Conservation (phyloP, 2,113 vertebrate genomes). For the Malurus cyaneus region DNA sequence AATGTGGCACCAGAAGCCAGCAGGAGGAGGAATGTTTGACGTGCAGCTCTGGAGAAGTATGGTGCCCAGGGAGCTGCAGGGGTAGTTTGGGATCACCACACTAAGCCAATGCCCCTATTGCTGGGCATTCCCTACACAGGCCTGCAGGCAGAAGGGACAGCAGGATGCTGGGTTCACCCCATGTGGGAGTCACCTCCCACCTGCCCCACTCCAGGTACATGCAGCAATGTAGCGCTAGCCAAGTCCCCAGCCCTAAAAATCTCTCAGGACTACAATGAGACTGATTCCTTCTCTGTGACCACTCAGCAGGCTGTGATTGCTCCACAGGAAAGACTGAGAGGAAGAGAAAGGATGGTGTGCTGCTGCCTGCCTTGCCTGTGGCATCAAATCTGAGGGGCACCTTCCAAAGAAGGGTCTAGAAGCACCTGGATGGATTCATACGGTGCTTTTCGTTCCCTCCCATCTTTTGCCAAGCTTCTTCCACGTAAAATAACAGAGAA, state of each 20-base stretch:
- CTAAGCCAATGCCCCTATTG: fast-evolving
- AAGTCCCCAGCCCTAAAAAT: background rate
- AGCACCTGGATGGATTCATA: background rate
- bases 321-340: background rate
- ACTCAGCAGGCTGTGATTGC: background rate
- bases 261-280: fast-evolving
- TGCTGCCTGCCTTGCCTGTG: background rate
- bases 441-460: background rate
- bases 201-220: fast-evolving
- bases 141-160: background rate
- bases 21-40: background rate
- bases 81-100: fast-evolving
- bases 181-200: background rate
- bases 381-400: background rate
- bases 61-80: background rate
- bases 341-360: background rate
- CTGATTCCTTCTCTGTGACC: background rate
- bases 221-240: background rate
- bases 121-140: background rate
- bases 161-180: background rate
- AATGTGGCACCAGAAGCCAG: background rate
- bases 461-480: background rate
- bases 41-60: background rate
- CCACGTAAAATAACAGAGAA: background rate
- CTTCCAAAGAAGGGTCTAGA: background rate